Evolutionary conservation across 2,888 invertebrate genomes (phyloP), one percentile per base, ranked within the genome.

Genomic region (Rhamnusium bicolor): DNA sequence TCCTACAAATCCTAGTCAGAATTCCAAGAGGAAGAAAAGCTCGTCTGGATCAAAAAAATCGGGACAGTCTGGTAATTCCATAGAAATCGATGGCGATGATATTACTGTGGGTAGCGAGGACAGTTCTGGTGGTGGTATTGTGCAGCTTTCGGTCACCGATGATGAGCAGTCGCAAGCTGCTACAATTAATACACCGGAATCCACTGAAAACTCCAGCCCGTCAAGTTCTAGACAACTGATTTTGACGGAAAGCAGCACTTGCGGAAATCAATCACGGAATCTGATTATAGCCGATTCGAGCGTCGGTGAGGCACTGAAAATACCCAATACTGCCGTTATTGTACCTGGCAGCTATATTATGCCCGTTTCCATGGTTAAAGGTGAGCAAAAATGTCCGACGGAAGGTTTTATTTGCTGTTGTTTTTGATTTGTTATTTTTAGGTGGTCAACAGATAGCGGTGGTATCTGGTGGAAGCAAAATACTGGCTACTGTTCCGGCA

Each of bases 31-130:
- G 81, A 94, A 94, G 85, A 92, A 93, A 69, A 91, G 90, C 21
- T 91, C 91, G 0, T 86, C 90, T 71, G 87, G 90, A 70, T 90
- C 91, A 16, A 92, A 93, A 79, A 90, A 92, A 19, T 81, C 84
- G 91, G 32, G 89, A 8, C 81, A 83, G 29, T 82, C 89, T 5
- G 89, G 82, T 63, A 84, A 83, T 56, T 79, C 83, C 54, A 80
- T 85, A 19, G 88, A 88, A 70, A 85, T 85, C 10, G 88, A 91
- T 68, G 89, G 91, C 8, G 94, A 94, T 56, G 94, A 94, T 82
- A 90, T 92, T 5, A 94, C 94, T 0, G 91, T 94, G 89, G 94
- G 94, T 1, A 94, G 94, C 72, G 94, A 94, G 85, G 94, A 94
- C 82, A 94, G 94, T 81, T 94, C 94, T 10, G 93, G 93, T 81